A percentile compares a stretch with the other conserved stretches of the same genome.
Evolutionary conservation across 2,888 invertebrate genomes (phyloP).

Genomic region (Tuberolachnus salignus): DNA sequence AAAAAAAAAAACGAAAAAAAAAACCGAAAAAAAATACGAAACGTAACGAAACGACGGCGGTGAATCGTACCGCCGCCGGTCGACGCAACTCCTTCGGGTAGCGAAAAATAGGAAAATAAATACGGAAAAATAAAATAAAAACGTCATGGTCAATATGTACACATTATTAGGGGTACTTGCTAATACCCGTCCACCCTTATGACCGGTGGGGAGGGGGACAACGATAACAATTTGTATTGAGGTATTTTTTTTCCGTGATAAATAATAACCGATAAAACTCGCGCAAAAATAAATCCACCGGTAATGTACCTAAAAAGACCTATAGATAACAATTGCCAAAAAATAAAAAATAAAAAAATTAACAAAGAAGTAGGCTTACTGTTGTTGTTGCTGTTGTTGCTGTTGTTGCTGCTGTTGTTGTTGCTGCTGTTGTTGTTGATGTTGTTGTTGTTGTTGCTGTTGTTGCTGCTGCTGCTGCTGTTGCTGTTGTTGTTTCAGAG

Average conservation of each 20-base stretch:
- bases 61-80: not conserved
- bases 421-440: constrained; percentile 58
- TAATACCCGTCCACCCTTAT: no score
- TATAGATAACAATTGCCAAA: no score
- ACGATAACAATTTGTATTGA: no score
- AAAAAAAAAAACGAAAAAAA: not conserved
- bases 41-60: not conserved
- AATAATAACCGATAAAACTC: no score
- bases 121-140: no score
- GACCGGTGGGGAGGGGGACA: no score
- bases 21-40: not conserved
- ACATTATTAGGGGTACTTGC: no score
- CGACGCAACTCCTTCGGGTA: not conserved
- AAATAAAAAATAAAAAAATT: not conserved
- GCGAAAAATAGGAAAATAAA: no score
- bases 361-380: not conserved
- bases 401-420: constrained; percentile 57
- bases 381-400: constrained; percentile 58
- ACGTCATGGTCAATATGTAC: no score
- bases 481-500: constrained; percentile 57
- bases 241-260: no score
- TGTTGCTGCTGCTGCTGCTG: constrained; percentile 49
- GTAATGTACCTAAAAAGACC: no score
- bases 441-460: constrained; percentile 59
- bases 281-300: no score